These are phyloP conservation scores for Epinephelus malabaricus DNA, from an alignment of 2,797 vertebrate genomes.

Conservation along the genomic window DNA sequence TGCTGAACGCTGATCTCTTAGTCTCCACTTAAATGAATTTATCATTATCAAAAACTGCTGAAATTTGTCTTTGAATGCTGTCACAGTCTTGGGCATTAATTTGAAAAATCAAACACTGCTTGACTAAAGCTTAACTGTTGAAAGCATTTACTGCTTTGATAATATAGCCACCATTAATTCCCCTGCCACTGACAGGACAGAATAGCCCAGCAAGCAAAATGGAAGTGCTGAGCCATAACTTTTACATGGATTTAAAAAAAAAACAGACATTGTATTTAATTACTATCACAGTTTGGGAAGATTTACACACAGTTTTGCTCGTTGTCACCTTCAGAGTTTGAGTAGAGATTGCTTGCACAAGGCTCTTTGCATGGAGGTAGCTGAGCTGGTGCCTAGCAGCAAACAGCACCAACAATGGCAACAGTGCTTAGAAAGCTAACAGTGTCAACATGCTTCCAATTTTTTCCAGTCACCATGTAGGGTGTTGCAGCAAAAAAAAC, in stretches of 20 bases:
- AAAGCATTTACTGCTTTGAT: conserved; percentile 67
- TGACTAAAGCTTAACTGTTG: conserved; percentile 73
- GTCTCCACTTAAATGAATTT: conserved; percentile 36
- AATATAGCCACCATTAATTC: conserved; percentile 71
- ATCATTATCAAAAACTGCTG: conserved; percentile 56
- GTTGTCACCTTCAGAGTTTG: no score
- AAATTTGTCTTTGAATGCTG: conserved; percentile 55
- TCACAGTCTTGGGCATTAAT: conserved; percentile 61
- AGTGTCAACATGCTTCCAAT: no score
- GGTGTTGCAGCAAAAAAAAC: no score
- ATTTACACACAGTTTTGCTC: conserved; percentile 46
- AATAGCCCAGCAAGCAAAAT: conserved; percentile 70
- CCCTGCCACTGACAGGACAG: conserved; percentile 51
- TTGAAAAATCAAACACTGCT: conserved; percentile 69
- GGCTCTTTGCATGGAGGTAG: no score
- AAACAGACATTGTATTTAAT: conserved; percentile 63
- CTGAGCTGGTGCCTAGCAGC: no score
- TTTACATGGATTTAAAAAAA: conserved; percentile 52
- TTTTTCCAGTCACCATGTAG: no score
- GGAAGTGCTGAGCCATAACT: conserved; percentile 68
- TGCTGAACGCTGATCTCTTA: conserved; percentile 4
- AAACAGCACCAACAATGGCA: no score
- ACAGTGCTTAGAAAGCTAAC: no score
- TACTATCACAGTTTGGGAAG: conserved; percentile 46
- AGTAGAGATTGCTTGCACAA: no score